A percentile compares a stretch with the other conserved stretches of the same genome.
Evolutionary conservation across 2,113 vertebrate genomes (phyloP).

Genomic region (Fukomys damarensis): DNA sequence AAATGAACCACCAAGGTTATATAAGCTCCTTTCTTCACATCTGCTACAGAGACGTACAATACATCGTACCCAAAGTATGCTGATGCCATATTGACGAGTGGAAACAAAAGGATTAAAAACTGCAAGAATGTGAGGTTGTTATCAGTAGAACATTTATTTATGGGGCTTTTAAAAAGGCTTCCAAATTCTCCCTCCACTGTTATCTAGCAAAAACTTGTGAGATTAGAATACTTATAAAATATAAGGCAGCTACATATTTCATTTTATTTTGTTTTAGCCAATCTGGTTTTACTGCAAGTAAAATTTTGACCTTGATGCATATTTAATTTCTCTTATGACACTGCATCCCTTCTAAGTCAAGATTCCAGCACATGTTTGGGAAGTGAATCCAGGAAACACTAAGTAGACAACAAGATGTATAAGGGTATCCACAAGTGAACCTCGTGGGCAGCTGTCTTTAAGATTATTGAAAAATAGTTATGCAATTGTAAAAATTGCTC

Average conservation of each 20-base stretch:
- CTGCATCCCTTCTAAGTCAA: not conserved
- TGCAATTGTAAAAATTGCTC: not conserved
- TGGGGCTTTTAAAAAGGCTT: not conserved
- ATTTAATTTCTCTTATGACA: not conserved
- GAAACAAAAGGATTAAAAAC: not conserved
- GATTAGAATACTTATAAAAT: constrained; percentile 4
- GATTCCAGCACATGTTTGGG: not conserved
- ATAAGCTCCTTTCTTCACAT: not conserved
- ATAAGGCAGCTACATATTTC: not conserved
- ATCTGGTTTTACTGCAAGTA: not conserved
- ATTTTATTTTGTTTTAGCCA: not conserved
- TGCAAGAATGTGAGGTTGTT: not conserved
- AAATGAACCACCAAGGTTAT: not conserved
- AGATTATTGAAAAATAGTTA: not conserved
- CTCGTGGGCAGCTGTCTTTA: not conserved
- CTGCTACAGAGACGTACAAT: not conserved
- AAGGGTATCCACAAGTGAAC: not conserved
- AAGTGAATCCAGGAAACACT: not conserved
- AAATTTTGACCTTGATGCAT: not conserved
- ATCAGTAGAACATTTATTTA: not conserved
- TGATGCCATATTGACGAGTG: not conserved
- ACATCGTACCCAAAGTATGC: not conserved
- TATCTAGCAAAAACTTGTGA: not conserved
- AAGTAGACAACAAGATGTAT: not conserved
- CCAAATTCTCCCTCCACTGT: not conserved